Percentiles rank a stretch among this genome's conserved stretches.
These are phyloP conservation scores for Noctua pronuba DNA, from an alignment of 2,888 invertebrate genomes.

Conservation along the genomic window DNA sequence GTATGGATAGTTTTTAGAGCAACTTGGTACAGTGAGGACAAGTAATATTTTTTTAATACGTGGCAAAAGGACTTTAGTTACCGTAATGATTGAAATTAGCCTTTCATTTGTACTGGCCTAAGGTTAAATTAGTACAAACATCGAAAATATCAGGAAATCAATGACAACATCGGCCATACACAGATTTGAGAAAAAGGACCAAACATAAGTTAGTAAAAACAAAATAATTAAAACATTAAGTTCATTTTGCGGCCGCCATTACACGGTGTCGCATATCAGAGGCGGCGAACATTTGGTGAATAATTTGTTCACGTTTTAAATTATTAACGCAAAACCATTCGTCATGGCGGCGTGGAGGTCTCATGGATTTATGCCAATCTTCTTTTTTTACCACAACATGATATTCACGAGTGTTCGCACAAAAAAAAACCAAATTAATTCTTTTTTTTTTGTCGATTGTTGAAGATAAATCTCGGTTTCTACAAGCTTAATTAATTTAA, in stretches of 20 bases:
- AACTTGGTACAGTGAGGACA: background rate
- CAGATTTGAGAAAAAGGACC: conserved; percentile 5
- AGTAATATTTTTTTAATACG: background rate
- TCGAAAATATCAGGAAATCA: background rate
- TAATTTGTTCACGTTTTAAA: conserved; percentile 85
- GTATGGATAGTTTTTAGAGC: background rate
- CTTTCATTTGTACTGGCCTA: background rate
- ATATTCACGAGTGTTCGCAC: conserved; percentile 13
- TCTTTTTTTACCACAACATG: conserved; percentile 39
- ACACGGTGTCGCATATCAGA: conserved; percentile 83
- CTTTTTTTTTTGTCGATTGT: background rate
- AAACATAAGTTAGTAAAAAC: conserved; percentile 49
- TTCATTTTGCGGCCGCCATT: conserved; percentile 63
- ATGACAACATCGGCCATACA: background rate
- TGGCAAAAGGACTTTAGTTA: background rate
- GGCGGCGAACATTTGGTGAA: conserved; percentile 78
- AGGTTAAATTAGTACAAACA: background rate
- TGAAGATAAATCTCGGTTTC: conserved; percentile 12
- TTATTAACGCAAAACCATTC: conserved; percentile 75
- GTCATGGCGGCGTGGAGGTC: conserved; percentile 68
- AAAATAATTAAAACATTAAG: conserved; percentile 60
- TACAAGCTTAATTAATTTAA: conserved; percentile 30
- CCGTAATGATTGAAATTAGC: background rate
- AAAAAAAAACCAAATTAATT: conserved; percentile 40
- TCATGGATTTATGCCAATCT: conserved; percentile 45